A percentile compares a stretch with the other conserved stretches of the same genome.
phyloP scores from a whole-genome alignment of 2,797 vertebrate species.

The Sebastiscus tertius region DNA sequence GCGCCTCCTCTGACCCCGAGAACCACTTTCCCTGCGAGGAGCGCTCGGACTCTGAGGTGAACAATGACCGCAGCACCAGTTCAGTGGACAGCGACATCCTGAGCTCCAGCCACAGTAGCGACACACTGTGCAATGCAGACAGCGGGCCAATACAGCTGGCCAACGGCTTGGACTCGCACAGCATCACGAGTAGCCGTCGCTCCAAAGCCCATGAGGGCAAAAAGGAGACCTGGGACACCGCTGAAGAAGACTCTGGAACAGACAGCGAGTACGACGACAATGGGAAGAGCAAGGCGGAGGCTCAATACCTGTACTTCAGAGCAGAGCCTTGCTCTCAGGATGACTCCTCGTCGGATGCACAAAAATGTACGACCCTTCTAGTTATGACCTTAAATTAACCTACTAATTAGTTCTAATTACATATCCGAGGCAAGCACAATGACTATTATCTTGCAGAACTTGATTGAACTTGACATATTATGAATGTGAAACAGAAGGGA shows the following conservation, averaged over 20 bases:
- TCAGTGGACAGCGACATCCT: constrained; percentile 99
- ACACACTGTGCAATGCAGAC: constrained; percentile 97
- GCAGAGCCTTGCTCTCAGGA: constrained; percentile 89
- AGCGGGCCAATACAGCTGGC: constrained; percentile 91
- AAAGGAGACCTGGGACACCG: constrained; percentile 98
- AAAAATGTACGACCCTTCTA: constrained; percentile 88
- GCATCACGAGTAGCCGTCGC: constrained; percentile 97
- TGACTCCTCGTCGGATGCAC: constrained; percentile 86
- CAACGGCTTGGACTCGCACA: constrained; percentile 96
- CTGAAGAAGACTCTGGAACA: constrained; percentile 97
- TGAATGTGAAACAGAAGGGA: no score
- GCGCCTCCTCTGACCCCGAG: constrained; percentile 86
- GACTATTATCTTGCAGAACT: neutral
- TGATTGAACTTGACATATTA: neutral
- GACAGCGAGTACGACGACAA: constrained; percentile 99
- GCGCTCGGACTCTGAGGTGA: constrained; percentile 96
- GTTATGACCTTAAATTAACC: neutral
- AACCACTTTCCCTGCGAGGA: constrained; percentile 91
- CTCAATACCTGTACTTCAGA: constrained; percentile 93
- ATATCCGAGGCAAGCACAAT: neutral
- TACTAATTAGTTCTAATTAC: neutral
- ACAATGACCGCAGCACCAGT: constrained; percentile 98
- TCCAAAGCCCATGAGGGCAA: constrained; percentile 98
- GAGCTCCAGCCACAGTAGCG: constrained; percentile 99
- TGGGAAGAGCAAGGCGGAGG: constrained; percentile 91